phyloP scores from a whole-genome alignment of 2,888 invertebrate genomes.

The Hanleya hanleyi region DNA sequence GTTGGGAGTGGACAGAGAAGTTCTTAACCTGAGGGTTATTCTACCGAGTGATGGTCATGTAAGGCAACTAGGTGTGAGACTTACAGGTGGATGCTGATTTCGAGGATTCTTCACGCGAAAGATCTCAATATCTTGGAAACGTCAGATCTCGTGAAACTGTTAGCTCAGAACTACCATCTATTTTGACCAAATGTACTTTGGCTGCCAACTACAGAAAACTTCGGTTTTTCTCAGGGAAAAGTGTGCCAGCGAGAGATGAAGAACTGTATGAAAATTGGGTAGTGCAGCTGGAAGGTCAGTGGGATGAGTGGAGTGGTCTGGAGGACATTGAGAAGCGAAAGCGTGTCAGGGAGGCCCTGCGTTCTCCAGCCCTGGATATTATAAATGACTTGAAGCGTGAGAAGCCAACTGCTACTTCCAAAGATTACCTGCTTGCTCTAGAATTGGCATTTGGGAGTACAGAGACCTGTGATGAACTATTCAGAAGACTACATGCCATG shows the following conservation, averaged over 20 bases:
- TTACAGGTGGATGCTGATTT: too few species aligned
- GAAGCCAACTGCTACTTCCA: not conserved
- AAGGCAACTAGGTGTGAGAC: too few species aligned
- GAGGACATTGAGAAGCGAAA: not conserved
- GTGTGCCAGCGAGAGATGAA: not conserved
- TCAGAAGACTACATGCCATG: not conserved
- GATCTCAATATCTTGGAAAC: too few species aligned
- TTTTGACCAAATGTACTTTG: not conserved
- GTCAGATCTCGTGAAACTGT: too few species aligned
- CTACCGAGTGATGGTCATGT: too few species aligned
- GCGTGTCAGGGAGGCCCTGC: not conserved
- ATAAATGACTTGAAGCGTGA: not conserved
- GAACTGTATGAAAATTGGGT: not conserved
- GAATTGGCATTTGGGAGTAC: not conserved
- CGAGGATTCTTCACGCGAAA: too few species aligned
- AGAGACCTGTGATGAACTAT: not conserved
- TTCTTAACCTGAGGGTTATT: too few species aligned
- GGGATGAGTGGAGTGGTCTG: not conserved
- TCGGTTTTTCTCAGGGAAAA: not conserved
- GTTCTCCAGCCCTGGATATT: not conserved
- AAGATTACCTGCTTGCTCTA: not conserved
- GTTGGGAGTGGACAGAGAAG: too few species aligned
- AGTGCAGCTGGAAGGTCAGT: not conserved
- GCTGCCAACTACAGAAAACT: conserved; percentile 5
- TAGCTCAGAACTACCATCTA: not conserved